Evolutionary conservation across 2,888 invertebrate genomes (phyloP), one percentile per base, ranked within the genome.

Genomic region (Hipparchia semele): DNA sequence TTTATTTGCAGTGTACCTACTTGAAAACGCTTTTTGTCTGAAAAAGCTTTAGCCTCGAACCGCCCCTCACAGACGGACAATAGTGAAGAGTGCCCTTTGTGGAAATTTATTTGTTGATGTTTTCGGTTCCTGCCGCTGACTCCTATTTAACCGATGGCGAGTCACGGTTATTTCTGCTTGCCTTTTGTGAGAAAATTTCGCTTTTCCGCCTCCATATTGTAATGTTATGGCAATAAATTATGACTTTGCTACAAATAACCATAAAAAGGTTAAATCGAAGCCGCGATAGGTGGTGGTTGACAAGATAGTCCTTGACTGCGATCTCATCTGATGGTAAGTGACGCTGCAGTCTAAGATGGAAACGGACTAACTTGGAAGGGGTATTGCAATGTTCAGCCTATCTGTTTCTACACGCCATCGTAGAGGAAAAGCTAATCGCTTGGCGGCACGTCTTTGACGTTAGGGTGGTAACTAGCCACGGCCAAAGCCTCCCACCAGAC

Each of bases 41-140:
- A 69, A 64, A 60, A n/a, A 45, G 49, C 62, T 53, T 70, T 70
- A 69, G 56, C 46, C 39, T 45, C 13, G 58, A 33, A 74, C 64
- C 76, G 72, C 67, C 72, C 69, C 56, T 23, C 54, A 72, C 71
- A 75, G 68, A 75, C 61, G 73, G 77, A 80, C 81, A 80, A 81
- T 79, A 79, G 80, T 74, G 69, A 79, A 75, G 77, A 75, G 77
- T 73, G 70, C 73, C 79, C 77, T 80, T 82, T 81, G 80, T 80
- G 78, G 74, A 76, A 74, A 78, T 80, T 80, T 79, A 81, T 81
- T 78, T 79, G 79, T 79, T 78, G 79, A 77, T 78, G 81, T 80
- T 80, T 81, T 80, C 76, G 79, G 77, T 73, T 70, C 69, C 80
- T 82, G 81, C 73, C 72, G 69, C 68, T 80, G 81, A 82, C 78